Evolutionary conservation across 1,140 invertebrate genomes (phyloP), one percentile per base, ranked within the genome.

Genomic region (Brachionus rotundiformis): DNA sequence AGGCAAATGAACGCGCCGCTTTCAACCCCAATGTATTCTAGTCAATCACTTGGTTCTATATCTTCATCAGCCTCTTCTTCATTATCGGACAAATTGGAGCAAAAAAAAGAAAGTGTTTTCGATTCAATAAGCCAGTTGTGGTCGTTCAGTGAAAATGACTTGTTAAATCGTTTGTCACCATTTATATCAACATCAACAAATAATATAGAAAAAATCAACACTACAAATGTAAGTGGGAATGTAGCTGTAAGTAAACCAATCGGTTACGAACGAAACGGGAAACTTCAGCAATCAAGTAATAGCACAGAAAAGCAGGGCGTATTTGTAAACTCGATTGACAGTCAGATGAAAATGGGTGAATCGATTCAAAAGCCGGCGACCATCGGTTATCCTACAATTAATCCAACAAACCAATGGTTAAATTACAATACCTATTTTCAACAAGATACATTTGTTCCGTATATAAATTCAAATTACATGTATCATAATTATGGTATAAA

Each of bases 241-340:
- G 16, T 68, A 19, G 29, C 68, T 23, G 13, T 44, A 23, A 73
- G 68, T 11, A 73, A 73, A 73, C 68, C 68, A 44, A 73, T 73
- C 13, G 68, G 68, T 5, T 73, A 73, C 25, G 68, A 73, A 73
- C 16, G 68, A 73, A 73, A 73, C 27, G 68, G 68, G 27, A 73
- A 47, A 25, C 29, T 44, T 39, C 33, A 73, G 19, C 33, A 73
- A 44, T 10, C 39, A 11, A 73, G 13, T 44, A 73, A 44, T 44
- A 25, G 19, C 19, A 73, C 0, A 10, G 11, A 71, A 39, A 73
- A 73, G 23, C 68, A 73, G 29, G 19, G 10, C 27, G 36, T 39
- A 1, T 29, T 73, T 2, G 23, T 47, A 25, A 73, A 73, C n/a
- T 39, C 68, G 3, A 73, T 47, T 23, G 10, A 3, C 19, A 25